phyloP scores from a whole-genome alignment of 2,888 invertebrate genomes.

The Drosophila differens region DNA sequence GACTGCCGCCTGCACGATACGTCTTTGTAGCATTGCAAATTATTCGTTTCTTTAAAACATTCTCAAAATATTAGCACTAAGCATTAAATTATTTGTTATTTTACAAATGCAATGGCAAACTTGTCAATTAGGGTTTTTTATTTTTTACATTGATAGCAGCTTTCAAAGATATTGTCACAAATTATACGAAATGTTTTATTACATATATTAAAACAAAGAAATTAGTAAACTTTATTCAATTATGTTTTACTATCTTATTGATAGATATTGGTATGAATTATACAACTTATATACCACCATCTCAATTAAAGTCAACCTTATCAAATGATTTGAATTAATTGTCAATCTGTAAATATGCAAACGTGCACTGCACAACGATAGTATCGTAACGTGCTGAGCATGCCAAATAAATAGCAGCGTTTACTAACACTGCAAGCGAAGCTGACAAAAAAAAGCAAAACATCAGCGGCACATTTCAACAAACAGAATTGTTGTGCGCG shows the following conservation, averaged over 20 bases:
- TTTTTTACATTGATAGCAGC: not conserved
- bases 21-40: too few species aligned
- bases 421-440: slow-evolving; percentile 39
- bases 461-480: slow-evolving; percentile 5
- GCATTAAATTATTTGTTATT: too few species aligned
- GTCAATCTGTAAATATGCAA: not conserved
- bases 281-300: not conserved
- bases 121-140: not conserved
- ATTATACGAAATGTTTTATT: not conserved
- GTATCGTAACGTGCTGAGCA: slow-evolving; percentile 2
- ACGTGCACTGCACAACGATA: not conserved
- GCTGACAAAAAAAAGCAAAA: slow-evolving; percentile 6
- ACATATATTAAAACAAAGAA: not conserved
- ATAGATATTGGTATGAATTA: not conserved
- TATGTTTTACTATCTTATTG: not conserved
- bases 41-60: not conserved
- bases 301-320: not conserved
- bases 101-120: not conserved
- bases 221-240: not conserved
- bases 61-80: not conserved
- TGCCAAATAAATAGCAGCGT: not conserved
- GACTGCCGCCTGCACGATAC: not conserved
- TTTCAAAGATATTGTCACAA: not conserved
- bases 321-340: not conserved
- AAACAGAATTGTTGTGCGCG: slow-evolving; percentile 25